A percentile compares a stretch with the other conserved stretches of the same genome.
These are phyloP conservation scores for Eristalis pertinax DNA, from an alignment of 2,888 invertebrate species.

Conservation along the genomic window DNA sequence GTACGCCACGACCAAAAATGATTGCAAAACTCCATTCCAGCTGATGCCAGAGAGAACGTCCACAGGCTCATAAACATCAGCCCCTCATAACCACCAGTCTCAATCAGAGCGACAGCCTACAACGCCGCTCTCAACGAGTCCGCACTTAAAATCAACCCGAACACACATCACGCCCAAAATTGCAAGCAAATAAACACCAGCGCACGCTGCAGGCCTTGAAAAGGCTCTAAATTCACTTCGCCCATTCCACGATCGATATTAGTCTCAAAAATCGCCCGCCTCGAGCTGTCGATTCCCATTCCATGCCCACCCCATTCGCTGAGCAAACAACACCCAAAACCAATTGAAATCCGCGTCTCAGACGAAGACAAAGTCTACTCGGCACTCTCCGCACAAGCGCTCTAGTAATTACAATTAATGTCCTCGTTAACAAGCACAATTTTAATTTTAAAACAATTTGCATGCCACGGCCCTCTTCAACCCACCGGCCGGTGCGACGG, in stretches of 20 bases:
- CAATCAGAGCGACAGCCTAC: too few species aligned
- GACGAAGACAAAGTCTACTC: constrained; percentile 48
- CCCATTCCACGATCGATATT: constrained; percentile 27
- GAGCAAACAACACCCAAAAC: not conserved
- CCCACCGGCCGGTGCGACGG: too few species aligned
- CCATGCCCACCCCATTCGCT: constrained; percentile 27
- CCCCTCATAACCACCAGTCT: too few species aligned
- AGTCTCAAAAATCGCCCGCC: constrained; percentile 29
- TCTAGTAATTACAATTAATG: constrained; percentile 68
- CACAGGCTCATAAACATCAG: too few species aligned
- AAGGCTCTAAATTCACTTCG: not conserved
- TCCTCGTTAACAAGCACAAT: constrained; percentile 69
- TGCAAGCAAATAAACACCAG: not conserved
- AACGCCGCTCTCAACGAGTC: not conserved
- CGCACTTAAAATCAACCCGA: not conserved
- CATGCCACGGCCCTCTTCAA: constrained; percentile 33
- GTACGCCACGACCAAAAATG: too few species aligned
- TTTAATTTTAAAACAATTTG: constrained; percentile 70
- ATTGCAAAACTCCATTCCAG: not conserved
- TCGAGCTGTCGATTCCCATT: constrained; percentile 24
- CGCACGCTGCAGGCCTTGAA: not conserved
- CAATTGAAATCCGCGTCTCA: not conserved
- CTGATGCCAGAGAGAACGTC: too few species aligned
- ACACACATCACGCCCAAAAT: not conserved
- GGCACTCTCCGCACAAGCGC: constrained; percentile 40